Conservation (phyloP, 2,888 invertebrate genomes). For the Drosophila aldrichi region DNA sequence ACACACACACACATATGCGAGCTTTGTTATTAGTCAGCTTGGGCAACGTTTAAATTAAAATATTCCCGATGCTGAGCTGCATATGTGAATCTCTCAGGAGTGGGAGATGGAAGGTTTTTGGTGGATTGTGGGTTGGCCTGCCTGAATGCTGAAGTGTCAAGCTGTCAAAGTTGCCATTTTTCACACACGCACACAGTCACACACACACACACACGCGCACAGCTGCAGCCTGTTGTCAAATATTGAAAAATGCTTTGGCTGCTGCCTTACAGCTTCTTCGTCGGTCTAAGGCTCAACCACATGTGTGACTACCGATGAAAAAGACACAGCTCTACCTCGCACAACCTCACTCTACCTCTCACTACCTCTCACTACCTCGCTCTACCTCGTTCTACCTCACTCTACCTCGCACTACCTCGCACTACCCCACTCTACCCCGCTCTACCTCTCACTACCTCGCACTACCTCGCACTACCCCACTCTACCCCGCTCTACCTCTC, state of each 20-base stretch:
- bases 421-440: too few species aligned
- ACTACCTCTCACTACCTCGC: too few species aligned
- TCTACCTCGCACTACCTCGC: too few species aligned
- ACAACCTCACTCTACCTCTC: not conserved
- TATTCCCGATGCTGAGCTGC: constrained; percentile 53
- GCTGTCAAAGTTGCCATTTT: constrained; percentile 81
- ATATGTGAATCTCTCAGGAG: constrained; percentile 39
- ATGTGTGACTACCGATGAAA: constrained; percentile 51
- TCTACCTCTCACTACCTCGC: too few species aligned
- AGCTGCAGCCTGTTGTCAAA: constrained; percentile 63
- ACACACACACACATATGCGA: not conserved
- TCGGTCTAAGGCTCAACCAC: constrained; percentile 48
- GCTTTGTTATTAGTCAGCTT: constrained; percentile 33
- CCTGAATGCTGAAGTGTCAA: constrained; percentile 68
- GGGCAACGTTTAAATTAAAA: constrained; percentile 68
- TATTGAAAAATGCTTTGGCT: constrained; percentile 77
- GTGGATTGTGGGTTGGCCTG: constrained; percentile 29
- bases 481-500: too few species aligned
- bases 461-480: too few species aligned
- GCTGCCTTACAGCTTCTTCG: constrained; percentile 27
- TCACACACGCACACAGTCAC: constrained; percentile 58
- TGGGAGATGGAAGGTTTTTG: constrained; percentile 13
- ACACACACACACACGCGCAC: constrained; percentile 29
- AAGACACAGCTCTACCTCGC: constrained; percentile 13
- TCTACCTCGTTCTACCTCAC: too few species aligned